Evolutionary conservation across 2,113 vertebrate species (phyloP).

Genomic region (Cromileptes altivelis): DNA sequence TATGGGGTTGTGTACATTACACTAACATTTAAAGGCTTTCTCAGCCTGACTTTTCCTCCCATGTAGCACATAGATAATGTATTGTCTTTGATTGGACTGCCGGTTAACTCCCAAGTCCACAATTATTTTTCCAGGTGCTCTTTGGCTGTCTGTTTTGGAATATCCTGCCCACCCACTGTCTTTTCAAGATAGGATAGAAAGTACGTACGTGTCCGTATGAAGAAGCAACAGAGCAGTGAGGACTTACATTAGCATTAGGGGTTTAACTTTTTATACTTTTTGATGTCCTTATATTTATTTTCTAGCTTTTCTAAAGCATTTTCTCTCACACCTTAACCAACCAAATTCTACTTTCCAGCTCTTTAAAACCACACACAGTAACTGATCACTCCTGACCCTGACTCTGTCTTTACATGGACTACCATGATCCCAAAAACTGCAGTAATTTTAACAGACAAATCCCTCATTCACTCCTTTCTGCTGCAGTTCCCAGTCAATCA

Average conservation of each 20-base stretch:
- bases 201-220: background rate
- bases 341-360: background rate
- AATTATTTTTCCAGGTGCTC: constrained; percentile 39
- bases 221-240: background rate
- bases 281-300: background rate
- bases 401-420: constrained; percentile 1
- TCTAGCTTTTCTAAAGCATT: background rate
- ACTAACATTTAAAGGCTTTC: background rate
- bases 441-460: constrained; percentile 26
- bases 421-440: constrained; percentile 20
- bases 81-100: constrained; percentile 18
- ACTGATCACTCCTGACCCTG: constrained; percentile 29
- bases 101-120: constrained; percentile 20
- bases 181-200: constrained; percentile 30
- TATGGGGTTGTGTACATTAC: background rate
- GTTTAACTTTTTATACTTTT: background rate
- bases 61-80: background rate
- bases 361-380: constrained; percentile 7
- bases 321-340: background rate
- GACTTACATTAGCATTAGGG: background rate
- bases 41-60: background rate
- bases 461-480: constrained; percentile 33
- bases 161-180: constrained; percentile 4
- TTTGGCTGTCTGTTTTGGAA: constrained; percentile 36
- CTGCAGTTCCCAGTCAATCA: constrained; percentile 46